Base-by-base conservation (phyloP, 1,140 invertebrate genomes). In the Asbolus verrucosus region DNA sequence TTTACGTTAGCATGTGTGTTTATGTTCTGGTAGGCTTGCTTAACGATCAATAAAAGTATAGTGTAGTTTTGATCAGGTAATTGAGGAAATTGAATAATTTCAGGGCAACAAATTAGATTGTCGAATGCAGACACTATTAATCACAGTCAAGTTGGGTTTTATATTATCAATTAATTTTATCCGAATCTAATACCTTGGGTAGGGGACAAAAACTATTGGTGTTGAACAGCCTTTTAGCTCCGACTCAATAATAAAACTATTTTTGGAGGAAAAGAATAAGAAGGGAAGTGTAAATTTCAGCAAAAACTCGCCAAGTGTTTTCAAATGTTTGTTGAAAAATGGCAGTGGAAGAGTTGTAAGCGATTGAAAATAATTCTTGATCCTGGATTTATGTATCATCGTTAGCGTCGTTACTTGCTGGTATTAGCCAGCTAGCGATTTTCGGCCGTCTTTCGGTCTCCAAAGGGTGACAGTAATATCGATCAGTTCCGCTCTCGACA, bases 341-440 rank as follows among this genome's bases (percentile, higher is more conserved):
- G 46, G 46, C 8, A 14, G 19, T 27, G 46, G 18, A 21, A 54
- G 46, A 54, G 46, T 54, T 54, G 46, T 54, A 54, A 54, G 46
- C 46, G 46, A 54, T 54, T 54, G 46, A 54, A 54, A 27, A 54
- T 54, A 54, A 54, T 54, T 54, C 46, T 54, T 54, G 46, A 54
- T 54, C 46, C 27, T 54, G 46, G 46, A 54, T 54, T 54, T 54
- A 54, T 54, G 46, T 54, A 54, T 54, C 46, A 54, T 54, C 46
- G 46, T 54, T 54, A 54, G 46, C 46, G 46, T 54, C 46, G 46
- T 54, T 54, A 54, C 46, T 27, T 54, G 46, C 46, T 54, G 46
- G 46, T 54, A 54, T 54, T 54, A 54, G 46, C 46, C 46, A 54
- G 46, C 46, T 16, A 54, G 46, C 46, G 46, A 54, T 54, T 54